Conservation (phyloP, 2,888 invertebrate species). For the Leptinotarsa haldemani region DNA sequence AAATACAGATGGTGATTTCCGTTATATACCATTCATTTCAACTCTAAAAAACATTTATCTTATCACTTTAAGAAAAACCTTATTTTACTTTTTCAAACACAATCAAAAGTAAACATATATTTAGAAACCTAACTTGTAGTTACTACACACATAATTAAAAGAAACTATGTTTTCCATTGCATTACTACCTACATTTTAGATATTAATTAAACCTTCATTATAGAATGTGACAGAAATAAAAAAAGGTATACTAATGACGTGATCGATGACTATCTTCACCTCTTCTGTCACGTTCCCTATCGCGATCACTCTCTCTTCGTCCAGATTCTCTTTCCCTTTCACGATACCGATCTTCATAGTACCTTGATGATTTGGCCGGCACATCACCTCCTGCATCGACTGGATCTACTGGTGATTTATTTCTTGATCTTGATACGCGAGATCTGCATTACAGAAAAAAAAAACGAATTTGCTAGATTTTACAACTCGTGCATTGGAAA, state of each 20-base stretch:
- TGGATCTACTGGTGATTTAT: constrained; percentile 73
- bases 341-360: constrained; percentile 90
- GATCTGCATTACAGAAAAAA: constrained; percentile 31
- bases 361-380: constrained; percentile 67
- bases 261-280: constrained; percentile 79
- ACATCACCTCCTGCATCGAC: constrained; percentile 60
- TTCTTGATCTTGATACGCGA: constrained; percentile 66
- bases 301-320: constrained; percentile 73
- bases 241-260: constrained; percentile 69
- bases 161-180: constrained; percentile 17
- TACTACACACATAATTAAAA: constrained; percentile 24
- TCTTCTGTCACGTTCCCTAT: constrained; percentile 75
- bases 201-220: constrained; percentile 15
- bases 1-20: constrained; percentile 1
- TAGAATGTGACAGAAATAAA: background rate
- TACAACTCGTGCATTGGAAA: background rate
- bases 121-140: constrained; percentile 10
- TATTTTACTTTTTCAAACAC: background rate
- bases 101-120: constrained; percentile 19
- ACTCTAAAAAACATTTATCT: constrained; percentile 21
- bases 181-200: constrained; percentile 21
- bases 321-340: constrained; percentile 70
- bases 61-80: constrained; percentile 2
- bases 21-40: constrained; percentile 23
- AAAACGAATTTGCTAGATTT: constrained; percentile 23